Percentiles rank a stretch among this genome's conserved stretches.
Conservation (phyloP, 2,113 vertebrate species). For the Oreotrochilus melanogaster region DNA sequence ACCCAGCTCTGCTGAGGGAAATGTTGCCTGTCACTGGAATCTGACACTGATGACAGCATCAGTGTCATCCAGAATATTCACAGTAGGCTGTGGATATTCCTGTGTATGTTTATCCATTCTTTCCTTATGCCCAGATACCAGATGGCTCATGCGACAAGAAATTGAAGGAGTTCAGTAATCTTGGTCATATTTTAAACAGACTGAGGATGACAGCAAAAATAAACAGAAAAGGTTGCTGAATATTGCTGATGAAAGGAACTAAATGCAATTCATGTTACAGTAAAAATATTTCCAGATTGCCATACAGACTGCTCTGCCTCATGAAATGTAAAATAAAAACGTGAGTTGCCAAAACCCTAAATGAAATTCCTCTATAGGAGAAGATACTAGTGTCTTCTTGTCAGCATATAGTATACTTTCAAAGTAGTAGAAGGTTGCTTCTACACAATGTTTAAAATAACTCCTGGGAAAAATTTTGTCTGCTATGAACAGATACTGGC, state of each 20-base stretch:
- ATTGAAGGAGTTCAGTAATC: neutral
- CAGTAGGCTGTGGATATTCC: neutral
- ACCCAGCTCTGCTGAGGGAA: neutral
- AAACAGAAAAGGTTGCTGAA: neutral
- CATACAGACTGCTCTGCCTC: neutral
- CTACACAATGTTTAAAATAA: neutral
- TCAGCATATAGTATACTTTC: neutral
- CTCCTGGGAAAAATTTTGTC: neutral
- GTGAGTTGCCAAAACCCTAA: neutral
- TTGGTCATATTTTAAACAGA: constrained; percentile 9
- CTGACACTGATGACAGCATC: neutral
- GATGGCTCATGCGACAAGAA: neutral
- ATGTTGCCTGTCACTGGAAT: neutral
- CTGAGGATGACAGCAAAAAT: neutral
- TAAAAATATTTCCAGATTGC: constrained; percentile 11
- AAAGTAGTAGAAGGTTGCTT: neutral
- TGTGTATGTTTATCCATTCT: neutral
- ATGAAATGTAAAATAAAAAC: neutral
- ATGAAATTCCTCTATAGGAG: neutral
- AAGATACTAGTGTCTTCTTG: neutral
- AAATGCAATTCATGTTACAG: neutral
- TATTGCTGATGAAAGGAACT: neutral
- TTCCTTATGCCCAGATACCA: neutral
- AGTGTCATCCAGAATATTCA: too few relatives aligned
- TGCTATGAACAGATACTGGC: neutral